Percentiles rank a stretch among this genome's conserved stretches.
Evolutionary conservation across 2,888 invertebrate genomes (phyloP).

Genomic region (Chouioia cunea): DNA sequence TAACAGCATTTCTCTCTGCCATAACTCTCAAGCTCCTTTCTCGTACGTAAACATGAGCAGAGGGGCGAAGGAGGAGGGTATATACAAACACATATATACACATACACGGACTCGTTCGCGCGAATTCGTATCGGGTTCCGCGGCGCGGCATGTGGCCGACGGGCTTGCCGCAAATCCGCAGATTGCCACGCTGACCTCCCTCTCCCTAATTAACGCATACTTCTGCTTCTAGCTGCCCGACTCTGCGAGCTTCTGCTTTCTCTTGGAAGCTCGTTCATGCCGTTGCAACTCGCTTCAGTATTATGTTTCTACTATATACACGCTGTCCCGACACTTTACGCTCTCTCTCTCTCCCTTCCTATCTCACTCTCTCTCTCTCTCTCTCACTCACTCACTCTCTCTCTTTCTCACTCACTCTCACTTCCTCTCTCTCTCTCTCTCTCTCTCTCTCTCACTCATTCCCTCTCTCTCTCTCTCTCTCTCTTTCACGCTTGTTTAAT

Average conservation of each 20-base stretch:
- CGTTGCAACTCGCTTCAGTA: slow-evolving; percentile 21
- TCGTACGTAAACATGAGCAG: neutral
- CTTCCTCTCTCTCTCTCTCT: too few species aligned
- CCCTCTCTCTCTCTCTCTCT: too few species aligned
- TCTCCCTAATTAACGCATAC: slow-evolving; percentile 65
- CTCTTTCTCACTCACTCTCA: too few species aligned
- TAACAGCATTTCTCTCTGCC: too few species aligned
- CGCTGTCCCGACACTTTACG: neutral
- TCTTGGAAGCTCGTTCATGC: slow-evolving; percentile 14
- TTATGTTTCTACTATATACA: neutral
- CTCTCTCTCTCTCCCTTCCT: too few species aligned
- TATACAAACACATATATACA: too few species aligned
- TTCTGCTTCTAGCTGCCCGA: slow-evolving; percentile 49
- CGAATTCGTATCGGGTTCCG: slow-evolving; percentile 35
- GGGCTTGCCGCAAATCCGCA: slow-evolving; percentile 60
- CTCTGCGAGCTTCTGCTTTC: slow-evolving; percentile 22
- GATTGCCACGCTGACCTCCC: slow-evolving; percentile 56
- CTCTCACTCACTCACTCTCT: too few species aligned
- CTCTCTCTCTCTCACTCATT: too few species aligned
- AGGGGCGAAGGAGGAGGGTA: too few species aligned
- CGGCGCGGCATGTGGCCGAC: slow-evolving; percentile 34
- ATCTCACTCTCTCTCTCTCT: too few species aligned
- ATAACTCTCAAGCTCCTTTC: too few species aligned
- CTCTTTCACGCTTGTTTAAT: too few species aligned
- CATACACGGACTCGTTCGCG: neutral